A percentile compares a stretch with the other conserved stretches of the same genome.
These are phyloP conservation scores for Acanthurus leucopareius DNA, from an alignment of 2,797 vertebrate species.

Conservation along the genomic window DNA sequence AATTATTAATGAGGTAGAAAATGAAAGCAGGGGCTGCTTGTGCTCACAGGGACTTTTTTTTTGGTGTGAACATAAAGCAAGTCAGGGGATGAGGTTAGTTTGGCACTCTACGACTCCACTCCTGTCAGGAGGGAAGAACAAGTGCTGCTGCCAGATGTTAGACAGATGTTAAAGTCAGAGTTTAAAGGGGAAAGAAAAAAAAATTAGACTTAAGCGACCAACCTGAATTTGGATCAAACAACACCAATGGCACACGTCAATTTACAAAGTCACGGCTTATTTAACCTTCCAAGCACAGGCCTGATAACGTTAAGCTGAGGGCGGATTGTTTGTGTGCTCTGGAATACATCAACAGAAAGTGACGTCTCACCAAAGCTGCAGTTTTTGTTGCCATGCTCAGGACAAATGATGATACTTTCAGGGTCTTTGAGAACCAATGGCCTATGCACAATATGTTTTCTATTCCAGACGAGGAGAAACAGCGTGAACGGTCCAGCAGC, in stretches of 20 bases:
- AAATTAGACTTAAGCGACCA: slow-evolving; percentile 26
- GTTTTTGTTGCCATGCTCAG: slow-evolving; percentile 30
- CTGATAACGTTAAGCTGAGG: slow-evolving; percentile 40
- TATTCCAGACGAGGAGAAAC: slow-evolving; percentile 26
- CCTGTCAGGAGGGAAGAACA: slow-evolving; percentile 43
- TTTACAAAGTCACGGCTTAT: slow-evolving; percentile 62
- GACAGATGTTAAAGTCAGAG: slow-evolving; percentile 68
- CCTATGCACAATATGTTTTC: slow-evolving; percentile 25
- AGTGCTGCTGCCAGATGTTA: slow-evolving; percentile 67
- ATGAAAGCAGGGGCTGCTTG: slow-evolving; percentile 62
- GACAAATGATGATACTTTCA: slow-evolving; percentile 38
- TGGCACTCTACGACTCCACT: slow-evolving; percentile 48
- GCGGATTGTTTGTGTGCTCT: slow-evolving; percentile 39
- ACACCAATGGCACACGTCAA: slow-evolving; percentile 24
- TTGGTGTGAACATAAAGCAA: slow-evolving; percentile 56
- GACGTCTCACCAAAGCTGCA: neutral
- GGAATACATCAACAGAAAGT: slow-evolving; percentile 46
- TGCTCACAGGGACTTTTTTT: slow-evolving; percentile 65
- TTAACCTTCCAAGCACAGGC: slow-evolving; percentile 41
- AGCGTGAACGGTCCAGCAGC: neutral
- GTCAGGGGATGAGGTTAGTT: slow-evolving; percentile 45
- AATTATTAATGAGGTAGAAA: slow-evolving; percentile 70
- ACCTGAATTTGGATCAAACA: slow-evolving; percentile 56
- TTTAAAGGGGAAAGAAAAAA: slow-evolving; percentile 25
- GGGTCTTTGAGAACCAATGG: slow-evolving; percentile 37